A percentile compares a stretch with the other conserved stretches of the same genome.
Evolutionary conservation across 2,797 vertebrate genomes (phyloP).

Genomic region (Ctenopoma multispine): DNA sequence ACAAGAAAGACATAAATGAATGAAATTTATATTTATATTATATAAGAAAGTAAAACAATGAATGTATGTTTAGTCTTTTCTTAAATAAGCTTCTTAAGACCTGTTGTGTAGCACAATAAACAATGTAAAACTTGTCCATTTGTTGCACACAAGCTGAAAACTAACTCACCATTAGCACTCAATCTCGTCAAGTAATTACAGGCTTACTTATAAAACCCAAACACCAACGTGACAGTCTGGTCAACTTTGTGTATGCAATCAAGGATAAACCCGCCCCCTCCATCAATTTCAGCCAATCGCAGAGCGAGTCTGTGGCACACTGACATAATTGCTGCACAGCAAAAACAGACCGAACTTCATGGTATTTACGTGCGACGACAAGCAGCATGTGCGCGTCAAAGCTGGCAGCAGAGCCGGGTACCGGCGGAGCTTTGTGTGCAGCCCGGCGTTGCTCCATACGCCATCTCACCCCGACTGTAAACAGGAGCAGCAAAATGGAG

Average conservation of each 20-base stretch:
- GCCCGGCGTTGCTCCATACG: slow-evolving; percentile 40
- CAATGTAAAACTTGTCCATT: slow-evolving; percentile 4
- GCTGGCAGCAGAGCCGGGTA: slow-evolving; percentile 5
- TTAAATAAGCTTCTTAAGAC: slow-evolving; percentile 29
- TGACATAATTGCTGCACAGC: slow-evolving; percentile 81
- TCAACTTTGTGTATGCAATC: slow-evolving; percentile 83
- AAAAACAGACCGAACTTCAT: slow-evolving; percentile 76
- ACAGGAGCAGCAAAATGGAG: slow-evolving; percentile 84
- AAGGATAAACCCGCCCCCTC: slow-evolving; percentile 85
- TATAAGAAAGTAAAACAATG: no score
- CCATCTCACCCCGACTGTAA: slow-evolving; percentile 80
- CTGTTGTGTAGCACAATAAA: slow-evolving; percentile 39
- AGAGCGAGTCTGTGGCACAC: slow-evolving; percentile 81
- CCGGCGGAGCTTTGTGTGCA: slow-evolving; percentile 34
- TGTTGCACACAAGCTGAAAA: slow-evolving; percentile 25
- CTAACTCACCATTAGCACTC: slow-evolving; percentile 37
- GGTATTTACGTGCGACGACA: slow-evolving; percentile 25
- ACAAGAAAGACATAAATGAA: background rate
- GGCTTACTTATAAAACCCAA: slow-evolving; percentile 68
- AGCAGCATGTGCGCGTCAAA: slow-evolving; percentile 27
- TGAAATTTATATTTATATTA: no score
- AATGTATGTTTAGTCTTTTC: background rate
- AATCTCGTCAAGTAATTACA: slow-evolving; percentile 60
- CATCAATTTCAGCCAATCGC: slow-evolving; percentile 88
- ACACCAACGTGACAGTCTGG: slow-evolving; percentile 75